Conservation (phyloP, 2,888 invertebrate genomes). For the Limnephilus rhombicus region DNA sequence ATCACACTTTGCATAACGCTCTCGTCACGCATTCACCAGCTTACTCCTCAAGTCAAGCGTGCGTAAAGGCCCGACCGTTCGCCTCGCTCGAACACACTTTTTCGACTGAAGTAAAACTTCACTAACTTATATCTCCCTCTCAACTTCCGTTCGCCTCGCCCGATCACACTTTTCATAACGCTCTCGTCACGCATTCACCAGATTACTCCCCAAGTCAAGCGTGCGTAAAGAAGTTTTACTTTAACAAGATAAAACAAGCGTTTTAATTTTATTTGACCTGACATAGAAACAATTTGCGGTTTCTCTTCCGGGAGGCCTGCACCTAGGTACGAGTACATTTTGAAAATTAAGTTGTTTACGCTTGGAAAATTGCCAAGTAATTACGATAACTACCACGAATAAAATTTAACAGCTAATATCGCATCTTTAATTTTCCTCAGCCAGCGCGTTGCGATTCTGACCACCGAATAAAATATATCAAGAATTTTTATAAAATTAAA, state of each 20-base stretch:
- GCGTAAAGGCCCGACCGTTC: too few relatives aligned
- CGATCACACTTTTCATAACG: too few relatives aligned
- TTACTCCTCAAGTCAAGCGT: too few relatives aligned
- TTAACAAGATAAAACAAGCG: not conserved
- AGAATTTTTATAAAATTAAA: not conserved
- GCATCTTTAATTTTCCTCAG: not conserved
- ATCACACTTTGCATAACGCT: too few relatives aligned
- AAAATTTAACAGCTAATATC: conserved; percentile 12
- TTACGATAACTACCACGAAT: conserved; percentile 11
- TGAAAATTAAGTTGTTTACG: conserved; percentile 28
- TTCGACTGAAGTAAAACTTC: too few relatives aligned
- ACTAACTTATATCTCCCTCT: too few relatives aligned
- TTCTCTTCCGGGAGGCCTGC: conserved; percentile 17
- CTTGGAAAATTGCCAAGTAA: conserved; percentile 32
- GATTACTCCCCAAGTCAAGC: too few relatives aligned
- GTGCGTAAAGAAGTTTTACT: too few relatives aligned
- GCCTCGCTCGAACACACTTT: too few relatives aligned
- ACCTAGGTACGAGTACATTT: not conserved
- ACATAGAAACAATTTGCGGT: conserved; percentile 23
- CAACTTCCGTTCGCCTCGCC: too few relatives aligned
- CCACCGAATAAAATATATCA: not conserved
- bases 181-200: too few relatives aligned
- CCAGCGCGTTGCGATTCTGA: not conserved
- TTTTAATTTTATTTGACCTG: not conserved
- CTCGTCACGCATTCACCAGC: too few relatives aligned